Evolutionary conservation across 2,797 vertebrate species (phyloP), one percentile per base, ranked within the genome.

Genomic region (Melanotaenia pygmaea): DNA sequence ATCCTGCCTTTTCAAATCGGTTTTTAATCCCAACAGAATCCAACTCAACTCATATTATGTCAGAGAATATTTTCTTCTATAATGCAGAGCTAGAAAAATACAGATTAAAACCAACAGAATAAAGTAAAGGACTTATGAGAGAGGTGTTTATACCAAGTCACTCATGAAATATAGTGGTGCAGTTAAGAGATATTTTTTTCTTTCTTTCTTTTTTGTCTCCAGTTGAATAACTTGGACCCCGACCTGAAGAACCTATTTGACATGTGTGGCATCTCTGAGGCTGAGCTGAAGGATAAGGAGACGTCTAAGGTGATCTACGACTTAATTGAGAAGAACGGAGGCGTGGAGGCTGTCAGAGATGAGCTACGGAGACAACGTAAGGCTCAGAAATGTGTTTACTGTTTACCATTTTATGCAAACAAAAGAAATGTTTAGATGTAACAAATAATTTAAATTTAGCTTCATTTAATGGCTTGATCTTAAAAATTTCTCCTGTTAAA

Each of bases 301-400:
- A 99, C 98, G 24, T 99, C 98, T 8, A 99, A 98, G 94, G 97
- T 95, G 90, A 99, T 99, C 91, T 99, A 99, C 73, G 98, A 99
- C 89, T 98, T 99, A 89, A 99, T 99, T 70, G 98, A 99, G 92
- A 97, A 97, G 93, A 97, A 96, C 64, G 98, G 98, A 89, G 98
- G 98, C 20, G 97, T 99, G 58, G 97, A 99, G 91, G 97, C 98
- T 38, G 96, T 99, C 74, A 99, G 99, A 92, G 96, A 96, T 82
- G 98, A 99, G 81, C 91, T 99, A 5, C 95, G 98, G 72, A 94
- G 97, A 84, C 97, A 99, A 96, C 98, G 98, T 99, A 87, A 86
- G 91, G 16, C 51, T 37, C 30, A 0, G 40, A 20, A 45, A 45
- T 20, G 5, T 45, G 18, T 45, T 45, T 5, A 2, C 43, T 8